A percentile compares a stretch with the other conserved stretches of the same genome.
These are phyloP conservation scores for Chironomus riparius DNA, from an alignment of 2,888 invertebrate species.

Conservation along the genomic window DNA sequence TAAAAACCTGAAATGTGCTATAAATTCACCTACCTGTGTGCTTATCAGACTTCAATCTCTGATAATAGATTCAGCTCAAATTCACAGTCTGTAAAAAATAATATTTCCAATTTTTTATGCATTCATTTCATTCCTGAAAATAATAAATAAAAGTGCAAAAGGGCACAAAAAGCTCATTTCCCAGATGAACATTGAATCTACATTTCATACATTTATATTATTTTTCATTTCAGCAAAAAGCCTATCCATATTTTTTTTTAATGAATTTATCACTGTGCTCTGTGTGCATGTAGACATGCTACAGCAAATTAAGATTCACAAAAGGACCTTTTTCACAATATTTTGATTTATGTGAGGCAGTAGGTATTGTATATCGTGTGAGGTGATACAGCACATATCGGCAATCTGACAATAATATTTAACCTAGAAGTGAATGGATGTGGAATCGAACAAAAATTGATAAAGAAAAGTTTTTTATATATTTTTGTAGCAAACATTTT, in stretches of 20 bases:
- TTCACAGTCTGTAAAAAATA: too few species aligned
- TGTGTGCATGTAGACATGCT: not conserved
- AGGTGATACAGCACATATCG: too few species aligned
- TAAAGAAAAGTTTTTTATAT: too few species aligned
- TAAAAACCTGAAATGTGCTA: too few species aligned
- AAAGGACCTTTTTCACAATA: not conserved
- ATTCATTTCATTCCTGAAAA: not conserved
- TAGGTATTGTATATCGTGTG: not conserved
- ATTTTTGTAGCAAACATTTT: too few species aligned
- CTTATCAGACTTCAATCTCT: too few species aligned
- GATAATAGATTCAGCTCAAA: too few species aligned
- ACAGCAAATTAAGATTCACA: slow-evolving; percentile 21
- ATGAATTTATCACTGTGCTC: not conserved
- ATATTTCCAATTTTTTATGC: not conserved
- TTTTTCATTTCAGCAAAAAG: too few species aligned
- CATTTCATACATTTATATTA: too few species aligned
- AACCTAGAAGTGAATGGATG: not conserved
- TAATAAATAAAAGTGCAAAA: not conserved
- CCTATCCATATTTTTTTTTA: too few species aligned
- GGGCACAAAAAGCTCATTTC: slow-evolving; percentile 3
- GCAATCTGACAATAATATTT: too few species aligned
- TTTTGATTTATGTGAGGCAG: not conserved
- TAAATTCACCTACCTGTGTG: too few species aligned
- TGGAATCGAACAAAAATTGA: not conserved
- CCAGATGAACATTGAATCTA: slow-evolving; percentile 8